Conservation (phyloP, 1,140 invertebrate genomes). For the Druon quercuslanigerum region DNA sequence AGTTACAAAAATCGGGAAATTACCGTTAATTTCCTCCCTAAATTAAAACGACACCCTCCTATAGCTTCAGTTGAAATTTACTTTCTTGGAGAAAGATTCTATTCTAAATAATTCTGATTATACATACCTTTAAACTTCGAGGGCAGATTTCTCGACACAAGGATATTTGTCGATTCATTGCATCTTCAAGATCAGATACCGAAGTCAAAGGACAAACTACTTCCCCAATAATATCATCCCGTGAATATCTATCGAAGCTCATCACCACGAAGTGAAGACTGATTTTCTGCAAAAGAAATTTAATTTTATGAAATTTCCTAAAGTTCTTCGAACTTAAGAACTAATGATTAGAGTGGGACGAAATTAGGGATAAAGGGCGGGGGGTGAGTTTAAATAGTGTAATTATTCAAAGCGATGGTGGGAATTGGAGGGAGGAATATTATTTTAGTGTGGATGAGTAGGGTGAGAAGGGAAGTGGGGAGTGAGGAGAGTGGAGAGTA, state of each 20-base stretch:
- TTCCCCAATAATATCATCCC: conserved; percentile 98
- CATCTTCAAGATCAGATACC: conserved; percentile 84
- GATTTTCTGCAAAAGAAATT: conserved; percentile 79
- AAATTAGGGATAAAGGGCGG: too few relatives aligned
- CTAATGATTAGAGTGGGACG: too few relatives aligned
- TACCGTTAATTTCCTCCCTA: too few relatives aligned
- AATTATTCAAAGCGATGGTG: too few relatives aligned
- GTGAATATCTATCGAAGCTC: conserved; percentile 97
- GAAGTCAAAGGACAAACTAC: conserved; percentile 90
- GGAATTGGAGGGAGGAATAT: too few relatives aligned
- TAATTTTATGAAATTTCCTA: not conserved
- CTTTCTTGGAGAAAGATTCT: not conserved
- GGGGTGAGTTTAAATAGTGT: too few relatives aligned
- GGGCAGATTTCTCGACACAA: conserved; percentile 90
- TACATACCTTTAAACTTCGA: conserved; percentile 86
- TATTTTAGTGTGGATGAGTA: too few relatives aligned
- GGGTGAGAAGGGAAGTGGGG: too few relatives aligned
- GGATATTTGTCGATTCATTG: conserved; percentile 85
- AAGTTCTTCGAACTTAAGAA: not conserved
- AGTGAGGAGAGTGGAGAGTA: too few relatives aligned
- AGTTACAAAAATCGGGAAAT: too few relatives aligned
- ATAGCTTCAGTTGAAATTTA: not conserved
- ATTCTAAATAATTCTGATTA: not conserved
- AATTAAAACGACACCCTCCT: too few relatives aligned
- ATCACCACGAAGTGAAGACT: conserved; percentile 95